phyloP scores from a whole-genome alignment of 2,888 invertebrate species.

The Drosophila paranaensis region DNA sequence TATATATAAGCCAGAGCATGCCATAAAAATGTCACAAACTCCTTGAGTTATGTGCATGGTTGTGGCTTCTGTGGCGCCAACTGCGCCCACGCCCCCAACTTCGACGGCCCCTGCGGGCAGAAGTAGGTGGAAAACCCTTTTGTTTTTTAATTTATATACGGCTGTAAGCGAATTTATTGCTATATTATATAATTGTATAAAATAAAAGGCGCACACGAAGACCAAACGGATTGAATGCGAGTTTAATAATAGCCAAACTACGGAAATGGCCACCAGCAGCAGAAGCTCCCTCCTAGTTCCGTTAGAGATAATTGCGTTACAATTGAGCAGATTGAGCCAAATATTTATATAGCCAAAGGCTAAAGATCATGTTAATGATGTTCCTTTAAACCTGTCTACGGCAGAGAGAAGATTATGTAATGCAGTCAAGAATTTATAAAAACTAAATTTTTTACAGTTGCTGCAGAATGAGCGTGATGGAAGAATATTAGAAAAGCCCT shows the following conservation, averaged over 20 bases:
- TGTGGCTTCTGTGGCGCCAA: constrained; percentile 70
- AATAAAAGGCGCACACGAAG: constrained; percentile 15
- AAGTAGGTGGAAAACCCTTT: constrained; percentile 61
- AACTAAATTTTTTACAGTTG: background rate
- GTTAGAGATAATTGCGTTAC: constrained; percentile 31
- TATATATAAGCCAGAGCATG: constrained; percentile 46
- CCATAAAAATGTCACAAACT: constrained; percentile 80
- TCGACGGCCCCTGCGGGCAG: background rate
- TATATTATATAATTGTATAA: constrained; percentile 69
- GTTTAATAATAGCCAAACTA: constrained; percentile 10
- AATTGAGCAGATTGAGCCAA: constrained; percentile 26
- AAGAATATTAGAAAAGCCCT: background rate
- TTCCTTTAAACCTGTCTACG: background rate
- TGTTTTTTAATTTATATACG: constrained; percentile 76
- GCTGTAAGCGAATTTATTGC: constrained; percentile 67
- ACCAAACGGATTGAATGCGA: constrained; percentile 20
- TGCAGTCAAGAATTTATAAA: background rate
- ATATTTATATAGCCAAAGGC: constrained; percentile 4
- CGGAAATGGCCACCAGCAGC: background rate
- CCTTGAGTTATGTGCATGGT: constrained; percentile 75
- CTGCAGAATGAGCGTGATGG: background rate
- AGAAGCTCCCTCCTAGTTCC: constrained; percentile 1
- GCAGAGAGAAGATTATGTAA: background rate
- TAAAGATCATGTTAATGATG: background rate
- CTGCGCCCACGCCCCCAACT: constrained; percentile 1